Evolutionary conservation across 2,888 invertebrate genomes (phyloP).

Genomic region (Prionchulus punctatus): DNA sequence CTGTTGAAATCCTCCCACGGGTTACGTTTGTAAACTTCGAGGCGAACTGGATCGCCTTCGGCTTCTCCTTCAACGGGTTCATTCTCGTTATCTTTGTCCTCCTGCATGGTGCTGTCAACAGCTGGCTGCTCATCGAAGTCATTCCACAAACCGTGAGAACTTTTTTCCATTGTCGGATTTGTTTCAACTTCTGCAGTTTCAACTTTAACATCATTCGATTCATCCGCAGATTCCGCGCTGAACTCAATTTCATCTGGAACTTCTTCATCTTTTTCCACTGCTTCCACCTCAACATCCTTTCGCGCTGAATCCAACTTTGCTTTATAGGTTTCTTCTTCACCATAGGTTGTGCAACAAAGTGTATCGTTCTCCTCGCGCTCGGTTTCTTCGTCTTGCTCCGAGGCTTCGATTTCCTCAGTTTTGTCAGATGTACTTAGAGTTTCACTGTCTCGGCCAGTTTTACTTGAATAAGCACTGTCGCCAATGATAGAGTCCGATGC

Average conservation of each 20-base stretch:
- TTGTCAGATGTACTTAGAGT: too few relatives aligned
- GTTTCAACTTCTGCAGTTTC: background rate
- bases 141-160: background rate
- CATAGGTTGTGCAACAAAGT: too few relatives aligned
- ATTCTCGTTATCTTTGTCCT: background rate
- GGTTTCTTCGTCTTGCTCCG: background rate
- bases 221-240: background rate
- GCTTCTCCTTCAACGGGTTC: constrained; percentile 3
- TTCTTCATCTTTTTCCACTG: too few relatives aligned
- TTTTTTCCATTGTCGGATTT: background rate
- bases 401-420: background rate
- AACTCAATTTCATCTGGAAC: background rate
- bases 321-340: too few relatives aligned
- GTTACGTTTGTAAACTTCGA: too few relatives aligned
- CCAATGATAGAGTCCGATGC: background rate
- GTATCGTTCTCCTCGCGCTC: too few relatives aligned
- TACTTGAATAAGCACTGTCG: constrained; percentile 5
- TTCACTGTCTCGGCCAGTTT: background rate
- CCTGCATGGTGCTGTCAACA: background rate
- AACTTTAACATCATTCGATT: background rate
- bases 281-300: too few relatives aligned
- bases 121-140: too few relatives aligned
- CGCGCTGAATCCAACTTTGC: too few relatives aligned
- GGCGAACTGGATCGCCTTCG: too few relatives aligned
- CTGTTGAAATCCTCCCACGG: too few relatives aligned